Evolutionary conservation across 2,113 vertebrate species (phyloP).

Genomic region (Xiphophorus couchianus): DNA sequence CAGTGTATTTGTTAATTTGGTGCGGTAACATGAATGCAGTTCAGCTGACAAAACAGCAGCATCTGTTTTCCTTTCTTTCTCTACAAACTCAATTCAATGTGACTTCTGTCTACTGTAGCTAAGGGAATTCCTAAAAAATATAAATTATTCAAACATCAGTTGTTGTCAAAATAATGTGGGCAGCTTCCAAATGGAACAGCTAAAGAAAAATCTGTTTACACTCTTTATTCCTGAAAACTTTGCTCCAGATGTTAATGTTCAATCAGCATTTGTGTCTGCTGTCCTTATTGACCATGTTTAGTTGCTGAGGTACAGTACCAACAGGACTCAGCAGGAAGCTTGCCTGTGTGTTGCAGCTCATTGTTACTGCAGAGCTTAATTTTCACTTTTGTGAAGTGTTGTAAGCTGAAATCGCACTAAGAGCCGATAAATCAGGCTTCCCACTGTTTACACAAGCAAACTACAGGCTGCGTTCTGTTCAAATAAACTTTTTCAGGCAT

Average conservation of each 20-base stretch:
- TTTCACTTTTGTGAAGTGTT: slow-evolving; percentile 1
- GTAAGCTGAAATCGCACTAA: neutral
- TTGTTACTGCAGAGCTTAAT: neutral
- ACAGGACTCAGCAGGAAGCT: neutral
- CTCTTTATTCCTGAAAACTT: neutral
- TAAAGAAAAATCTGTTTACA: neutral
- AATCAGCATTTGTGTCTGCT: neutral
- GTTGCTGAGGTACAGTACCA: neutral
- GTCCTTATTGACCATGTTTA: neutral
- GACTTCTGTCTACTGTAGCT: neutral
- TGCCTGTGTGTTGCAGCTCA: neutral
- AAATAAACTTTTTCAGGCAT: neutral
- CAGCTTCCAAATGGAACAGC: neutral
- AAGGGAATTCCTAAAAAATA: too few relatives aligned
- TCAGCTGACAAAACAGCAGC: too few relatives aligned
- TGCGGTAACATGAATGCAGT: neutral
- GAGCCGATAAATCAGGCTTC: neutral
- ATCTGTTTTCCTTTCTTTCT: neutral
- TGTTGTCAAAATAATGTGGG: too few relatives aligned
- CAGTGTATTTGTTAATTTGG: neutral
- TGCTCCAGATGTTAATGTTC: neutral
- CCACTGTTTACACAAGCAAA: neutral
- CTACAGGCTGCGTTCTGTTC: neutral
- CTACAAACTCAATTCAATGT: neutral
- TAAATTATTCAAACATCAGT: too few relatives aligned